Conservation (phyloP, 2,888 invertebrate genomes). For the Eustalomyia histrio region DNA sequence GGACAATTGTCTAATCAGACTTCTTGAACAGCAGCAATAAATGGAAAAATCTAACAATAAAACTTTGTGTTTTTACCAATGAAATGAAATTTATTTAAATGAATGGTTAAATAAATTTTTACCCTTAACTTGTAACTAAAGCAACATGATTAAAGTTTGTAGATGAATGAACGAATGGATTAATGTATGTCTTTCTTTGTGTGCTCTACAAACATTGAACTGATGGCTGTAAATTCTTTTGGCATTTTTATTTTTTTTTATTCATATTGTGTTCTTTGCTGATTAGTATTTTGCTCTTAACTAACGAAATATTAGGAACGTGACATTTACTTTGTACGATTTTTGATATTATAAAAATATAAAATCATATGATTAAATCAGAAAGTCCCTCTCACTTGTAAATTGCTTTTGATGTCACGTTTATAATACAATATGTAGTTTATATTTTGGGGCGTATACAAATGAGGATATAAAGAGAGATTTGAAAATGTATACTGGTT, state of each 20-base stretch:
- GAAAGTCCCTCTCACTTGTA: background rate
- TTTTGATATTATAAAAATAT: background rate
- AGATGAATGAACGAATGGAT: slow-evolving; percentile 7
- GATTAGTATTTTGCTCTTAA: slow-evolving; percentile 39
- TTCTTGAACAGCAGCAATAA: background rate
- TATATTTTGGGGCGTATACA: slow-evolving; percentile 1
- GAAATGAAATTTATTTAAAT: slow-evolving; percentile 13
- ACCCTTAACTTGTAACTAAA: slow-evolving; percentile 31
- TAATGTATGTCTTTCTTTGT: background rate
- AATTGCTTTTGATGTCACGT: slow-evolving; percentile 42
- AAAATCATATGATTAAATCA: background rate
- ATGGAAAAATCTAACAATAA: background rate
- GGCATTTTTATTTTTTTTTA: background rate
- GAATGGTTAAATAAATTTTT: slow-evolving; percentile 18
- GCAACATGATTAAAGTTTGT: slow-evolving; percentile 36
- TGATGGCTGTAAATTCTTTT: slow-evolving; percentile 24
- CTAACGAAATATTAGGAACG: slow-evolving; percentile 52
- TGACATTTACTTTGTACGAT: slow-evolving; percentile 47
- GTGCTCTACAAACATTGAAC: slow-evolving; percentile 13
- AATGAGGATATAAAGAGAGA: background rate
- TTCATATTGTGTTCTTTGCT: slow-evolving; percentile 2
- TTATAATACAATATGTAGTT: background rate
- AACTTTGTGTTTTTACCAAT: slow-evolving; percentile 6
- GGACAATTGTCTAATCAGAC: background rate
- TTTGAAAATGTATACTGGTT: too few relatives aligned